phyloP scores from a whole-genome alignment of 2,113 vertebrate species.

The Epinephelus fuscoguttatus region DNA sequence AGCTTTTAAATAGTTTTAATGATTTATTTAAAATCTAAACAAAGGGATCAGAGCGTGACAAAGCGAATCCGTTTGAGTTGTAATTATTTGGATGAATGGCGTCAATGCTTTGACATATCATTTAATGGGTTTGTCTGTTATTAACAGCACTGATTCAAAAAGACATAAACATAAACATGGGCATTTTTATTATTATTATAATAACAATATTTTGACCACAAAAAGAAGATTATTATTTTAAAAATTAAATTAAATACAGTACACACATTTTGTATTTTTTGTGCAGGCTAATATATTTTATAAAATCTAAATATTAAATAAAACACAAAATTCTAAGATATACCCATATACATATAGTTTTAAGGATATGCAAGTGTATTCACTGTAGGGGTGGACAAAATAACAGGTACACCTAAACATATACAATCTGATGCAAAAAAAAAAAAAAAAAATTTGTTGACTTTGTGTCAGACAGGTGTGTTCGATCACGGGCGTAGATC shows the following conservation, averaged over 20 bases:
- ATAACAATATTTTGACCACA: too few species aligned
- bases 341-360: too few species aligned
- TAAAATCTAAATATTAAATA: not conserved
- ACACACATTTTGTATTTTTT: not conserved
- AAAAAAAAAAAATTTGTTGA: constrained; percentile 19
- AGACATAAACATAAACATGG: not conserved
- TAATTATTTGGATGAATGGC: constrained; percentile 14
- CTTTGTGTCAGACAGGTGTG: constrained; percentile 30
- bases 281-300: not conserved
- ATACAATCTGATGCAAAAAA: constrained; percentile 1
- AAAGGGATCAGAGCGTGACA: not conserved
- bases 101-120: constrained; percentile 6
- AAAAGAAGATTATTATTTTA: not conserved
- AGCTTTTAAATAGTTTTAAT: not conserved
- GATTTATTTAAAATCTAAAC: constrained; percentile 25
- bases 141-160: not conserved
- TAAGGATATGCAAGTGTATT: not conserved
- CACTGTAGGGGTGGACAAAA: constrained; percentile 6
- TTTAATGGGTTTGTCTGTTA: not conserved
- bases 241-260: not conserved
- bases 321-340: not conserved
- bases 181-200: not conserved
- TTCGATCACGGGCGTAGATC: not conserved
- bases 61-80: not conserved
- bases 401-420: constrained; percentile 15